Evolutionary conservation across 1,140 invertebrate species (phyloP).

Genomic region (Drosophila erecta): DNA sequence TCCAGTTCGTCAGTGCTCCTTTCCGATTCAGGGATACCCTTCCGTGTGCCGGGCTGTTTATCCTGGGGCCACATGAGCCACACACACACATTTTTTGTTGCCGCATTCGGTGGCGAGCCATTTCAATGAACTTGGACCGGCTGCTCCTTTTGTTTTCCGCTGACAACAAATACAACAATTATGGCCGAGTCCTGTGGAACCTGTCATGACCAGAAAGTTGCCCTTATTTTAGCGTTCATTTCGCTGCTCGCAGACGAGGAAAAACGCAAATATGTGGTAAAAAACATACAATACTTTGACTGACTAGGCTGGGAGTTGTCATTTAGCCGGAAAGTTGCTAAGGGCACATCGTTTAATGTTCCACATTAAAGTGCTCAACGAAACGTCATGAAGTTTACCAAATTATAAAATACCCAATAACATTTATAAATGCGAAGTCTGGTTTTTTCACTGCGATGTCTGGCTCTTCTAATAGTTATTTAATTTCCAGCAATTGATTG

Average conservation of each 20-base stretch:
- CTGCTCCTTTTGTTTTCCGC: conserved; percentile 44
- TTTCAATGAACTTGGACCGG: conserved; percentile 75
- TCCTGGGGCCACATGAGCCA: conserved; percentile 71
- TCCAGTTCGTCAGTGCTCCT: neutral
- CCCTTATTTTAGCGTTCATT: conserved; percentile 53
- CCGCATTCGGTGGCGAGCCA: conserved; percentile 45
- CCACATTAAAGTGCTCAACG: too few species aligned
- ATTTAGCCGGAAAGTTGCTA: too few species aligned
- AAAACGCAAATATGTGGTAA: conserved; percentile 6
- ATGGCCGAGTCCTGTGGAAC: conserved; percentile 37
- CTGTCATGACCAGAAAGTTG: conserved; percentile 64
- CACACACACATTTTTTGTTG: conserved; percentile 77
- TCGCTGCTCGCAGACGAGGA: conserved; percentile 3
- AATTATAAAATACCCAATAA: too few species aligned
- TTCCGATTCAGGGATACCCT: conserved; percentile 1
- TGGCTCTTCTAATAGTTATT: conserved; percentile 14
- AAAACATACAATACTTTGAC: conserved; percentile 19
- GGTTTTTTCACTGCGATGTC: too few species aligned
- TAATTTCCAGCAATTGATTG: conserved; percentile 20
- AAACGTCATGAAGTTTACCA: too few species aligned
- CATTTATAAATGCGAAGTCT: neutral
- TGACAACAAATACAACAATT: conserved; percentile 39
- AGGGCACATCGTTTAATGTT: too few species aligned
- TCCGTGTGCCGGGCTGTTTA: conserved; percentile 15
- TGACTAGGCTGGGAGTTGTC: conserved; percentile 5